Evolutionary conservation across 1,140 invertebrate species (phyloP).

Genomic region (Yoshiicerus persimilis): DNA sequence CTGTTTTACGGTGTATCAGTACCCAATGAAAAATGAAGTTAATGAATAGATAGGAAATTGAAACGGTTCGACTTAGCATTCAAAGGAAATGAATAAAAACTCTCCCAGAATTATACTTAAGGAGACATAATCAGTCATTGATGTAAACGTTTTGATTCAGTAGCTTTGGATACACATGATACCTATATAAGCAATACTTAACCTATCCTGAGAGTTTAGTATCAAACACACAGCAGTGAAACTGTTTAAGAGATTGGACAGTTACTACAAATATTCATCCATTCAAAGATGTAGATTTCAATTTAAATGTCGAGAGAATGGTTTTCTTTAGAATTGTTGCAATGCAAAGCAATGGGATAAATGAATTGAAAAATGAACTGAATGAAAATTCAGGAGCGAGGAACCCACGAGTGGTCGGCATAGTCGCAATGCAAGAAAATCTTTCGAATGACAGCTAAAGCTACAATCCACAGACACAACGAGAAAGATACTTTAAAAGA

Average conservation of each 20-base stretch:
- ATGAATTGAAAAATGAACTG: conserved; percentile 29
- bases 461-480: too few relatives aligned
- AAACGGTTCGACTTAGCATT: background rate
- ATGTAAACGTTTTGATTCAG: background rate
- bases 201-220: background rate
- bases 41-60: conserved; percentile 3
- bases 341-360: background rate
- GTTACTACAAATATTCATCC: conserved; percentile 12
- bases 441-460: background rate
- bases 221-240: background rate
- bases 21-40: background rate
- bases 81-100: background rate
- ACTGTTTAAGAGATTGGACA: background rate
- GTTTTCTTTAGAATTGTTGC: background rate
- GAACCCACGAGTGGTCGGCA: background rate
- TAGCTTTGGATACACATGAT: background rate
- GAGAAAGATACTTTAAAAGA: background rate
- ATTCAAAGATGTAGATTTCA: conserved; percentile 21
- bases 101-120: background rate
- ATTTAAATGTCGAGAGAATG: conserved; percentile 9
- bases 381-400: conserved; percentile 20
- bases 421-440: background rate
- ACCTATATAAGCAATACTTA: background rate
- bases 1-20: background rate
- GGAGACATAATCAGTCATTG: background rate